These are phyloP conservation scores for Caranx ignobilis DNA, from an alignment of 2,113 vertebrate species.

Conservation along the genomic window DNA sequence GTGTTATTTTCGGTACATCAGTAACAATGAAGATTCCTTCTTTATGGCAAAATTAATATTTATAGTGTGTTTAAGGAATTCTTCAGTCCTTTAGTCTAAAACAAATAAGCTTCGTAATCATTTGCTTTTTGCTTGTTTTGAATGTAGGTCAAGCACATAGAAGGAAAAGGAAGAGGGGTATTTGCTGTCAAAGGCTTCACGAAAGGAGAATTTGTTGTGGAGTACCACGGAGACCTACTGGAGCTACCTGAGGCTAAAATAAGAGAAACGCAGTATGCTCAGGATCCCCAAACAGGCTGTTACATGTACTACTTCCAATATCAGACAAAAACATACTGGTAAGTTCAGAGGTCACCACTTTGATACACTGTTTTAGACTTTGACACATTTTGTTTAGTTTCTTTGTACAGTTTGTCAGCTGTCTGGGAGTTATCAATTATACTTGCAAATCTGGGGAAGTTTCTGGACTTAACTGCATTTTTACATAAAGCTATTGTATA, in stretches of 20 bases:
- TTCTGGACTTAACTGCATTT: background rate
- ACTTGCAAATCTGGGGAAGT: background rate
- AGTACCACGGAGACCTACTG: conserved; percentile 83
- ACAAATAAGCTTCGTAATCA: background rate
- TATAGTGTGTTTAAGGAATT: background rate
- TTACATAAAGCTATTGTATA: background rate
- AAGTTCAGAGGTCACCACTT: conserved; percentile 59
- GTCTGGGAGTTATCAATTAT: background rate
- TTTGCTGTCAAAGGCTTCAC: conserved; percentile 73
- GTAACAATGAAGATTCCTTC: background rate
- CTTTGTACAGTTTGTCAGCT: background rate
- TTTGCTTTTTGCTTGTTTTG: conserved; percentile 2
- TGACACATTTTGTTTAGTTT: background rate
- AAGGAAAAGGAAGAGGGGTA: conserved; percentile 92
- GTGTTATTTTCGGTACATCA: background rate
- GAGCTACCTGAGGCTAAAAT: conserved; percentile 88
- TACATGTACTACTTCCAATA: conserved; percentile 99
- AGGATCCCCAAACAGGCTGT: conserved; percentile 93
- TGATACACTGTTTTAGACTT: background rate
- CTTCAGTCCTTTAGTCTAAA: background rate
- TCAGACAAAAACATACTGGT: conserved; percentile 95
- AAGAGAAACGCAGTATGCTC: conserved; percentile 89
- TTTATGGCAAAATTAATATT: conserved; percentile 4
- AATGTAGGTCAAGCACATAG: conserved; percentile 88
- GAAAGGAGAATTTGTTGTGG: conserved; percentile 82